These are phyloP conservation scores for Sebastes diaconus DNA, from an alignment of 2,797 vertebrate species.

Conservation along the genomic window DNA sequence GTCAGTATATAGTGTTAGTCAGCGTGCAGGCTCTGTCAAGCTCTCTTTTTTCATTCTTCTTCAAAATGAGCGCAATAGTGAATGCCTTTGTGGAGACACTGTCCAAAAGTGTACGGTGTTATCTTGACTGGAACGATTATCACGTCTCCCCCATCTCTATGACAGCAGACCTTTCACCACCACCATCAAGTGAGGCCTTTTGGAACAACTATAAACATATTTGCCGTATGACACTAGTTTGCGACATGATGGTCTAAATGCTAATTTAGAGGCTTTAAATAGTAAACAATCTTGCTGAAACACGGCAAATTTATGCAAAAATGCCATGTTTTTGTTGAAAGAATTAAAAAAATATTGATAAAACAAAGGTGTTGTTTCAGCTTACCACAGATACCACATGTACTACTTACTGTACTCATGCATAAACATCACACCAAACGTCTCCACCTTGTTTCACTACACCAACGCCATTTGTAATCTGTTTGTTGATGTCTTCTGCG, in stretches of 20 bases:
- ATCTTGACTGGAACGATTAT: background rate
- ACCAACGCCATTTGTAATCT: constrained; percentile 23
- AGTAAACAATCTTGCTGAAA: background rate
- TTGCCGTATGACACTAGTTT: background rate
- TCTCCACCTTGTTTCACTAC: constrained; percentile 6
- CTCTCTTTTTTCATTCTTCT: background rate
- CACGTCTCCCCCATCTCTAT: background rate
- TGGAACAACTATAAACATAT: background rate
- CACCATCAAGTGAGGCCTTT: no score
- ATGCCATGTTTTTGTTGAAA: background rate
- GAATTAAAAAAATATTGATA: background rate
- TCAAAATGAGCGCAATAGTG: background rate
- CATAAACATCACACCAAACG: constrained; percentile 30
- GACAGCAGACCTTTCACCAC: background rate
- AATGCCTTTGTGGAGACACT: background rate
- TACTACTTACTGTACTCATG: constrained; percentile 18
- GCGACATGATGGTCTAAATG: background rate
- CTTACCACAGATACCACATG: background rate
- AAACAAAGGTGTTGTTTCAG: background rate
- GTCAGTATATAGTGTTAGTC: background rate
- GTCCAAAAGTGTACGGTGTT: background rate
- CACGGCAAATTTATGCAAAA: background rate
- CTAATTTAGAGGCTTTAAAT: background rate
- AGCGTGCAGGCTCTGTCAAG: background rate
- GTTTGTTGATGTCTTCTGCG: constrained; percentile 23